phyloP scores from a whole-genome alignment of 2,797 vertebrate species.

The Alcedo atthis region DNA sequence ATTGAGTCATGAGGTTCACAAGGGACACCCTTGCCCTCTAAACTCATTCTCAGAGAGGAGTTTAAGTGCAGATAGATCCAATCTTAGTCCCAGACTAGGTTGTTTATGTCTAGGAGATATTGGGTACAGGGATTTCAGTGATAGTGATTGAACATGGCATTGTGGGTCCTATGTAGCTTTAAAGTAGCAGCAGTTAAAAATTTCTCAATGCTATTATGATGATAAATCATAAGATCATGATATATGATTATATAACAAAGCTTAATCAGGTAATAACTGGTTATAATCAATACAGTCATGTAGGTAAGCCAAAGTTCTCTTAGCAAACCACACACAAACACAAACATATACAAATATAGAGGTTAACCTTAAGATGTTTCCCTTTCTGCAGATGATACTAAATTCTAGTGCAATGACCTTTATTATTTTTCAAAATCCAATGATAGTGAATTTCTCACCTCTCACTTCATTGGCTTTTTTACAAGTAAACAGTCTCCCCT shows the following conservation, averaged over 20 bases:
- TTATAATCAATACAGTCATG: neutral
- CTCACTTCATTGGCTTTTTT: neutral
- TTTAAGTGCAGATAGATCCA: neutral
- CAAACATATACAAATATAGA: neutral
- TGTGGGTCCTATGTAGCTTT: neutral
- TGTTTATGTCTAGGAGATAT: neutral
- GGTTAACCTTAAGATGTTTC: neutral
- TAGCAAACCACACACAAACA: neutral
- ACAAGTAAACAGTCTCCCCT: neutral
- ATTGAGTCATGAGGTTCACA: neutral
- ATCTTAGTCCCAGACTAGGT: neutral
- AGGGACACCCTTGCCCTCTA: neutral
- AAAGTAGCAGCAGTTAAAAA: neutral
- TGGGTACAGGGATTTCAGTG: neutral
- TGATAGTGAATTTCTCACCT: neutral
- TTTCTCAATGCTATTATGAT: neutral
- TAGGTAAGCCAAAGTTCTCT: neutral
- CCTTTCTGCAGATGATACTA: neutral
- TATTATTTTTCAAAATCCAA: neutral
- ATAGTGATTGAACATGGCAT: neutral
- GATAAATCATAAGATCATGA: neutral
- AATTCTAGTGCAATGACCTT: neutral
- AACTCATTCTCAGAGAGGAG: neutral
- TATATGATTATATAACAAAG: neutral
- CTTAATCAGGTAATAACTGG: neutral